Evolutionary conservation across 2,888 invertebrate genomes (phyloP), one percentile per base, ranked within the genome.

Genomic region (Hoplodrina blanda): DNA sequence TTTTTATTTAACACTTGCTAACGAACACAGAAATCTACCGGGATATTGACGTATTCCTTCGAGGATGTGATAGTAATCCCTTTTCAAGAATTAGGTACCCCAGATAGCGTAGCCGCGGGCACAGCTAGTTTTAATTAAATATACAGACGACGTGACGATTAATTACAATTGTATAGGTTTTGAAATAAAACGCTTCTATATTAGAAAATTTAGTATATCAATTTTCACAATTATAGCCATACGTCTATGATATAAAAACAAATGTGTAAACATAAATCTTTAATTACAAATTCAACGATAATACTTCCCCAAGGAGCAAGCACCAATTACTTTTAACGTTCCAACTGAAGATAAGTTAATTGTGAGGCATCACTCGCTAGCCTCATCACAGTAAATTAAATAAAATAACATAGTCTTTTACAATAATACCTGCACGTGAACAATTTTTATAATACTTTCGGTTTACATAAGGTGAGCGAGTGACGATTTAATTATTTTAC

Each of bases 201-300:
- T 93, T 94, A 94, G 90, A 95, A 95, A 94, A 94, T 94, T 93
- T 95, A 93, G 94, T 95, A 91, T 93, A 91, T 93, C 89, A 92
- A 91, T 92, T 93, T 93, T 91, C 90, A 93, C 91, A 94, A 92
- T 91, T 84, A 92, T 91, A 93, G 89, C 88, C 88, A 91, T 91
- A 83, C 74, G 87, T 88, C 89, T 91, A 91, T 88, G 82, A 89
- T 87, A 91, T 88, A 90, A 90, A 92, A 89, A 93, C 88, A 91
- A 90, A 88, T 85, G 87, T 90, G 88, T 92, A 91, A 91, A 92
- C 88, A 90, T 91, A 90, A 91, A 91, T 87, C 83, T 90, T 89
- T 88, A 78, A 89, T 88, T 89, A 91, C 87, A 92, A 89, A 89
- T 89, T 91, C 88, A 91, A 92, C 89, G 86, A 92, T 92, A 92